Evolutionary conservation across 2,888 invertebrate genomes (phyloP), one percentile per base, ranked within the genome.

Genomic region (Pomacea canaliculata): DNA sequence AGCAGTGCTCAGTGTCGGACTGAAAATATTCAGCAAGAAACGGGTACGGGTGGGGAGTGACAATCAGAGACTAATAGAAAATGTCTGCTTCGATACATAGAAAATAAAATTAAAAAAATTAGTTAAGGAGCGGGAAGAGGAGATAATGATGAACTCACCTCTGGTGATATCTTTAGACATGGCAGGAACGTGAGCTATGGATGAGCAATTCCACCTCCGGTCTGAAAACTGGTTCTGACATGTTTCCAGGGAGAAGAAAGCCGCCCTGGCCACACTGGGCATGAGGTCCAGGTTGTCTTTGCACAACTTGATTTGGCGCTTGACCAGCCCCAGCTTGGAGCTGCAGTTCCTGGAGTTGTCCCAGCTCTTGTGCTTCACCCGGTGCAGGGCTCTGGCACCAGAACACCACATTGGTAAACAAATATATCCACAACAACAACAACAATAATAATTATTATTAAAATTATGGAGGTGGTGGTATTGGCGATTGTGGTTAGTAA

Each of bases 141-240:
- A 23, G 46, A 48, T 56, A 56, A 7, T 10, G 51, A 10, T 56
- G 7, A 16, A 81, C 88, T 85, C 90, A 95, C 96, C 96, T 92
- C 94, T 93, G 3, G 94, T 93, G 81, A 96, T 91, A 90, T 96
- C 96, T 12, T 95, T 94, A n/a, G 94, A 93, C 83, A 94, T 93
- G 84, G 93, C 92, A 0, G 96, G 96, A 0, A 95, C 95, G 46
- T 92, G 92, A 66, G 93, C 93, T 73, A 95, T 93, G 68, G 95
- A 94, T 78, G 95, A 94, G 91, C 96, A 96, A 91, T 96, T 96
- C 96, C 96, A 96, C 78, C 96, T 92, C 80, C 95, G 93, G 85
- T 94, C 93, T 49, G 92, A 92, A 91, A 96, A 95, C 48, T 94
- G 93, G 81, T 92, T 91, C 89, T 94, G 94, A 91, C 96, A 96